A percentile compares a stretch with the other conserved stretches of the same genome.
Evolutionary conservation across 2,797 vertebrate species (phyloP).

Genomic region (Monodelphis domestica): DNA sequence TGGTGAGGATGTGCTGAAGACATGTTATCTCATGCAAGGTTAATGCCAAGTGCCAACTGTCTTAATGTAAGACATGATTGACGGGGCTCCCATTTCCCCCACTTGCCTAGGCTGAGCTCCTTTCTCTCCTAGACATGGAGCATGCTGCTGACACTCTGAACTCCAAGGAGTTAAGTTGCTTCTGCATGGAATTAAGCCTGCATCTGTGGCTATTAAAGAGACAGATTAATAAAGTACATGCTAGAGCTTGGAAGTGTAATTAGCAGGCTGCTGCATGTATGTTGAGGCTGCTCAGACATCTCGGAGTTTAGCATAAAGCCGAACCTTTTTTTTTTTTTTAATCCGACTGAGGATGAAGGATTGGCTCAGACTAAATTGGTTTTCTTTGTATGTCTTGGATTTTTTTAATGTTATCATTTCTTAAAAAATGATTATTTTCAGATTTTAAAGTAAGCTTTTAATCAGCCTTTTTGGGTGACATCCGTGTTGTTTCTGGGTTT

Average conservation of each 20-base stretch:
- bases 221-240: conserved; percentile 71
- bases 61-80: conserved; percentile 40
- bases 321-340: conserved; percentile 63
- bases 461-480: conserved; percentile 76
- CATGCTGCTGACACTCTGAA: conserved; percentile 53
- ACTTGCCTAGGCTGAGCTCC: neutral
- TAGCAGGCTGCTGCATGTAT: conserved; percentile 54
- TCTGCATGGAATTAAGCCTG: conserved; percentile 64
- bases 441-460: conserved; percentile 80
- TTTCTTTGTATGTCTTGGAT: conserved; percentile 65
- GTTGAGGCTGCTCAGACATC: conserved; percentile 66
- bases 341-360: conserved; percentile 72
- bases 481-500: conserved; percentile 80
- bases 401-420: conserved; percentile 64
- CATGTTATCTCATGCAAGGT: conserved; percentile 48
- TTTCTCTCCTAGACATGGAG: conserved; percentile 22
- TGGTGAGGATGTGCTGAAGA: conserved; percentile 11
- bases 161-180: conserved; percentile 54
- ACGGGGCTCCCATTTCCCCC: conserved; percentile 59
- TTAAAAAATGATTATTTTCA: conserved; percentile 72
- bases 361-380: conserved; percentile 68
- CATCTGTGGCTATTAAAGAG: conserved; percentile 47
- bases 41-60: conserved; percentile 21
- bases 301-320: conserved; percentile 62
- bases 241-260: conserved; percentile 75